A percentile compares a stretch with the other conserved stretches of the same genome.
phyloP scores from a whole-genome alignment of 2,113 vertebrate genomes.

The Poeciliopsis prolifica region DNA sequence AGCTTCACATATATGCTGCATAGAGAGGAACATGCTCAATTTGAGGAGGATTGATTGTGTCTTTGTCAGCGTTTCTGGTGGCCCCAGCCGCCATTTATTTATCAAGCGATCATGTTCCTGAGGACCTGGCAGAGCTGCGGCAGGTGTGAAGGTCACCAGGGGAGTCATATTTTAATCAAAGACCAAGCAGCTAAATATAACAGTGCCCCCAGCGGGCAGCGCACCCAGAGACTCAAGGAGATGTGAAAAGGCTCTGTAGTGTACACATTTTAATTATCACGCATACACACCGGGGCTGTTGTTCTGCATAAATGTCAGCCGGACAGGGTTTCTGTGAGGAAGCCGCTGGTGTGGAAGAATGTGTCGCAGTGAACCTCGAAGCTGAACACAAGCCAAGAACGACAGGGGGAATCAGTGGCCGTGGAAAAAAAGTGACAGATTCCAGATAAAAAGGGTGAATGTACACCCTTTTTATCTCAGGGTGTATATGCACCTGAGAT shows the following conservation, averaged over 20 bases:
- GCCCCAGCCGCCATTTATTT: slow-evolving; percentile 52
- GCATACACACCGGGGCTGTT: slow-evolving; percentile 46
- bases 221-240: slow-evolving; percentile 44
- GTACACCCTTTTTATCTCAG: neutral
- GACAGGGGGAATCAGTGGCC: slow-evolving; percentile 15
- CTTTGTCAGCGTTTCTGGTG: slow-evolving; percentile 53
- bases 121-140: slow-evolving; percentile 59
- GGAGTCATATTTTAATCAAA: slow-evolving; percentile 77
- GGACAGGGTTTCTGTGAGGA: slow-evolving; percentile 39
- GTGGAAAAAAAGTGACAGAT: neutral
- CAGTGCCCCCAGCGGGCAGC: slow-evolving; percentile 39
- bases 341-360: slow-evolving; percentile 37
- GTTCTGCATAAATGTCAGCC: slow-evolving; percentile 57
- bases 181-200: slow-evolving; percentile 73
- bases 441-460: neutral
- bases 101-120: slow-evolving; percentile 50
- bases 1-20: neutral
- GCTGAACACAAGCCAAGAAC: slow-evolving; percentile 40
- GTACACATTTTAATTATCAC: slow-evolving; percentile 64
- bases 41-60: slow-evolving; percentile 54
- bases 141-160: slow-evolving; percentile 74
- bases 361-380: slow-evolving; percentile 53
- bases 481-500: no score
- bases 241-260: slow-evolving; percentile 51
- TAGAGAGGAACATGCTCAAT: slow-evolving; percentile 1